Conservation (phyloP, 2,113 vertebrate species). For the Oostethus manadensis region DNA sequence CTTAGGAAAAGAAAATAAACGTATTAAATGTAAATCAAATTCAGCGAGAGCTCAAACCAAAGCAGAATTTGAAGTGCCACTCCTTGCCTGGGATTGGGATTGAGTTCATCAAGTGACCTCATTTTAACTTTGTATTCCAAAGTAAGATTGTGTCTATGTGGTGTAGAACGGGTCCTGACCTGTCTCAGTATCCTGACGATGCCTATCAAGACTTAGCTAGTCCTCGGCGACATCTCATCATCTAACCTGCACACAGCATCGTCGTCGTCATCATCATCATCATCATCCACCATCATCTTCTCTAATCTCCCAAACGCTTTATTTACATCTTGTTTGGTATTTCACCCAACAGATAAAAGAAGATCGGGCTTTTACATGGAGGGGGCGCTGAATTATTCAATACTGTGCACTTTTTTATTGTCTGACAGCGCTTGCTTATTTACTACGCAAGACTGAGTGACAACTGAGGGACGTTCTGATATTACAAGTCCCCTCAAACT, state of each 20-base stretch:
- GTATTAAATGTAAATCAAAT: no score
- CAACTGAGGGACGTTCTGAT: background rate
- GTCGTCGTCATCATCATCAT: no score
- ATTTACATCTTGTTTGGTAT: slow-evolving; percentile 23
- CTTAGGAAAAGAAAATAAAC: no score
- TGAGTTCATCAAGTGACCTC: background rate
- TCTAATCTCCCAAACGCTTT: slow-evolving; percentile 23
- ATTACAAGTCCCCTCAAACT: background rate
- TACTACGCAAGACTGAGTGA: background rate
- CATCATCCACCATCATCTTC: background rate
- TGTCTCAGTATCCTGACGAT: slow-evolving; percentile 30
- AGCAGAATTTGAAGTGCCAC: background rate
- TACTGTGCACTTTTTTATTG: no score
- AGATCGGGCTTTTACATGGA: no score
- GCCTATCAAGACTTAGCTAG: slow-evolving; percentile 40
- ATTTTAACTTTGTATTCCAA: background rate
- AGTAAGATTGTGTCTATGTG: slow-evolving; percentile 13
- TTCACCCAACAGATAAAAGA: slow-evolving; percentile 22
- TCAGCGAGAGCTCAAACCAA: no score
- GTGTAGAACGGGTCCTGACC: slow-evolving; percentile 34
- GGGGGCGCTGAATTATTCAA: no score
- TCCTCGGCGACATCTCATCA: slow-evolving; percentile 52
- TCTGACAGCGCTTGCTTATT: background rate
- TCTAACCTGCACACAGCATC: slow-evolving; percentile 23
- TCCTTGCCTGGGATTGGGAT: background rate